Evolutionary conservation across 2,888 invertebrate species (phyloP), one percentile per base, ranked within the genome.

Genomic region (Tachina fera): DNA sequence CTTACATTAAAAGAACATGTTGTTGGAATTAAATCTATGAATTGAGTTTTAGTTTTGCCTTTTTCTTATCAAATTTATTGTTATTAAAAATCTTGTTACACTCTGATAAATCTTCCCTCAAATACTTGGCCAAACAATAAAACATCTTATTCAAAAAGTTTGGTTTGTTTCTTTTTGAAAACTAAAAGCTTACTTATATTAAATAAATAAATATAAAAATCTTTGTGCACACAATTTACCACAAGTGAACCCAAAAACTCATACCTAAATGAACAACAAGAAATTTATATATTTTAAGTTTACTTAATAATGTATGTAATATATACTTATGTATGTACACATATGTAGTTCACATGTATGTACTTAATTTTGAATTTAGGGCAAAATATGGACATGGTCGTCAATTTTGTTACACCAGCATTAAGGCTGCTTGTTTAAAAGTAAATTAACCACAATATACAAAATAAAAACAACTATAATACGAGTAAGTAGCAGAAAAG

Each of bases 341-440:
- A 53, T n/a, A n/a, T n/a, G n/a, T n/a, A 53, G 4, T 31, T 6
- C 31, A 31, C 11, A 19, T n/a, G 19, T 19, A 53, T 11, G 19
- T 19, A 22, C 19, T 53, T 22, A 53, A 53, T 11, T 53, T 53
- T 53, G 53, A 53, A 53, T 53, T 53, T 53, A 19, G 53, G 53
- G 51, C 51, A 16, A 16, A 16, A 51, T 6, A 16, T 16, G 51
- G 51, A 51, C 51, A 53, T 19, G 53, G 19, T 22, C 53, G 19
- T 53, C 53, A 53, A n/a, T 16, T 51, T 16, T 51, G 9, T 16
- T 51, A 9, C 31, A 31, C 16, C 51, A 51, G 16, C 9, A 16
- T 51, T 51, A 51, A 51, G 19, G 19, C n/a, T 10, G n/a, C 11
- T 53, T 16, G 53, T 19, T 5, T 53, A 19, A 53, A 53, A 53